A percentile compares a stretch with the other conserved stretches of the same genome.
phyloP scores from a whole-genome alignment of 2,797 vertebrate species.

The Ctenopoma kingsleyae region DNA sequence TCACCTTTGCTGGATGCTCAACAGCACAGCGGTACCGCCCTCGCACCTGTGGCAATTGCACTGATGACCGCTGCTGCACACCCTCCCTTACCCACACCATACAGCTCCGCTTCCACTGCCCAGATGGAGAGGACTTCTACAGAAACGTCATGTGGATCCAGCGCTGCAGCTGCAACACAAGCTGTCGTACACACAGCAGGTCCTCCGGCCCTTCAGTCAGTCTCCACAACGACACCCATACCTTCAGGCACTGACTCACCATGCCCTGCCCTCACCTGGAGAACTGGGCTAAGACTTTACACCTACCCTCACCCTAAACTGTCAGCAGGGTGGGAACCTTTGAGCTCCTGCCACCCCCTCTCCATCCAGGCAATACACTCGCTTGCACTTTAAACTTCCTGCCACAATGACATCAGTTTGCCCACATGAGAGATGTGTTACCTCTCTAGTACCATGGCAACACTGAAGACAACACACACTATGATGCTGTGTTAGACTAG shows the following conservation, averaged over 20 bases:
- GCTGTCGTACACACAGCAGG: slow-evolving; percentile 26
- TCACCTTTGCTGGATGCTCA: slow-evolving; percentile 76
- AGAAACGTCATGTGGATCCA: slow-evolving; percentile 83
- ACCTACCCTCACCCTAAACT: background rate
- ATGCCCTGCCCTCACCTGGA: background rate
- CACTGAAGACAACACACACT: slow-evolving; percentile 36
- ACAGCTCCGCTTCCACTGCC: slow-evolving; percentile 80
- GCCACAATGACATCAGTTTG: slow-evolving; percentile 50
- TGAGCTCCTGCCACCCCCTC: slow-evolving; percentile 17
- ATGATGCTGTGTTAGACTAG: slow-evolving; percentile 16
- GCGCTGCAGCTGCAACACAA: slow-evolving; percentile 75
- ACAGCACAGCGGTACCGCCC: slow-evolving; percentile 68
- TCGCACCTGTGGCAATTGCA: slow-evolving; percentile 77
- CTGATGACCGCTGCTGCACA: slow-evolving; percentile 74
- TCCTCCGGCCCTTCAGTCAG: slow-evolving; percentile 58
- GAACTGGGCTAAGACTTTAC: slow-evolving; percentile 14
- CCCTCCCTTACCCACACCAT: slow-evolving; percentile 74
- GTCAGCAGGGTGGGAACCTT: slow-evolving; percentile 31
- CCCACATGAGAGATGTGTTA: slow-evolving; percentile 31
- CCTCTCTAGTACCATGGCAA: background rate
- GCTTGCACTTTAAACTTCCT: slow-evolving; percentile 79
- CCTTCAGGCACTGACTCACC: slow-evolving; percentile 66
- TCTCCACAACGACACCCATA: slow-evolving; percentile 84
- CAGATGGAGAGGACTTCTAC: slow-evolving; percentile 67
- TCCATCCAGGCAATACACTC: slow-evolving; percentile 38